Base-by-base conservation (phyloP, 1,140 invertebrate species). In the Chymomyza costata region DNA sequence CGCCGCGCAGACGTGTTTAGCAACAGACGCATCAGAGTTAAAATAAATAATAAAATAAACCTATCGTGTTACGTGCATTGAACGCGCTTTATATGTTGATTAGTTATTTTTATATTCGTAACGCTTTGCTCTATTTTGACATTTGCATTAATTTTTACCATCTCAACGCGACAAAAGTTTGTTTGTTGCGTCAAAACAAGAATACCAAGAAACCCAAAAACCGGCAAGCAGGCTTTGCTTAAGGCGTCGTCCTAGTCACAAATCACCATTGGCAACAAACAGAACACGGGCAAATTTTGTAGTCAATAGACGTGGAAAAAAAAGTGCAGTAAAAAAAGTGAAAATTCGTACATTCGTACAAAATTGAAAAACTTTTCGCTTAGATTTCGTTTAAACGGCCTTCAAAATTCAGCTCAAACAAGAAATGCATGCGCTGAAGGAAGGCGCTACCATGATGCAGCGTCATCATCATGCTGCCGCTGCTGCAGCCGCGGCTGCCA, bases 401-500 rank as follows among this genome's bases (percentile, higher is more conserved):
- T 50, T 73, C 74, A 83, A 71, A 30, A 76, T 78, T 83, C 81
- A 81, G 64, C 48, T 81, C 11, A 81, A 81, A 55, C 66, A 62
- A 46, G 81, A 83, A 78, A 68, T 81, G 67, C 74, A 78, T 55
- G 74, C 67, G 56, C 64, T 83, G 3, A 65, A 68, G 58, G 81
- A 83, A 46, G 81, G 74, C 62, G 81, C 73, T 30, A 82, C 81
- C 11, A 83, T 84, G 82, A 57, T 84, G 62, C 81, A 81, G 32
- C 68, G 64, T 39, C 80, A 71, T 39, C 59, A 57, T 38, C 5
- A 56, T 50, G 11, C 73, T 45, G 25, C 60, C 66, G 6, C 46
- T 57, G 31, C 31, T 35, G 13, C 17, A 18, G 37, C 41, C 46
- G 14, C 56, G 10, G 37, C 63, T 48, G 45, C 31, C 15, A 15